Evolutionary conservation across 2,888 invertebrate genomes (phyloP).

Genomic region (Sceliomorpha sp.): DNA sequence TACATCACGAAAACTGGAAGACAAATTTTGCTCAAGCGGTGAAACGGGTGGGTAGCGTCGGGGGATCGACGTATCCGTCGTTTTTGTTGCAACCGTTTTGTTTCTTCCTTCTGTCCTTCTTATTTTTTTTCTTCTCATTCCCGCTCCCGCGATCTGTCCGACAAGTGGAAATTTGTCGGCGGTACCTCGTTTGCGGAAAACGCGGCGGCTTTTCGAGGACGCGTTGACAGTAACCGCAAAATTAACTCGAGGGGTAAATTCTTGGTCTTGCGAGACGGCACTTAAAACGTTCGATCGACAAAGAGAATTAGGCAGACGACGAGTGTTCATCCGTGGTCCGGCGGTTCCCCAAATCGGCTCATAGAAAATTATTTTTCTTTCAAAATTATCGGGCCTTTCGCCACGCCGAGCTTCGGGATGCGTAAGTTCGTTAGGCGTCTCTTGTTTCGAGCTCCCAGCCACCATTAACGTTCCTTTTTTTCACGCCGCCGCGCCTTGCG

Average conservation of each 20-base stretch:
- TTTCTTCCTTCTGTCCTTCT: no score
- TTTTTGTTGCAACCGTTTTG: no score
- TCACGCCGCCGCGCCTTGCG: conserved; percentile 48
- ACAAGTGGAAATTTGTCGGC: conserved; percentile 1
- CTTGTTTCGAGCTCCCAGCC: conserved; percentile 70
- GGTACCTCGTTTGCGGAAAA: conserved; percentile 9
- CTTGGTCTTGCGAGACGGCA: conserved; percentile 18
- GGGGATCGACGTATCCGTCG: no score
- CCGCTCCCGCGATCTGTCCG: no score
- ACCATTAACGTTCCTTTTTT: conserved; percentile 68
- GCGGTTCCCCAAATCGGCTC: conserved; percentile 59
- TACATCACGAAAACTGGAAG: conserved; percentile 27
- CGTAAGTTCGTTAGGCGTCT: conserved; percentile 76
- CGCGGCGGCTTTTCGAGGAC: no score
- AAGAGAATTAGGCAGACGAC: conserved; percentile 28
- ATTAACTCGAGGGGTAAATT: conserved; percentile 17
- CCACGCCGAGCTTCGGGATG: conserved; percentile 59
- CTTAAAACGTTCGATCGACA: conserved; percentile 17
- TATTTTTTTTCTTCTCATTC: no score
- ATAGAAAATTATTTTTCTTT: conserved; percentile 79
- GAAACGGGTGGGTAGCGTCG: conserved; percentile 6
- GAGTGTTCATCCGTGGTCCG: conserved; percentile 35
- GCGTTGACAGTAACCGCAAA: conserved; percentile 20
- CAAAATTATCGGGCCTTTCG: conserved; percentile 73
- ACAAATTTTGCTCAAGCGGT: conserved; percentile 47